Base-by-base conservation (phyloP, 1,140 invertebrate genomes). In the Limonius californicus region DNA sequence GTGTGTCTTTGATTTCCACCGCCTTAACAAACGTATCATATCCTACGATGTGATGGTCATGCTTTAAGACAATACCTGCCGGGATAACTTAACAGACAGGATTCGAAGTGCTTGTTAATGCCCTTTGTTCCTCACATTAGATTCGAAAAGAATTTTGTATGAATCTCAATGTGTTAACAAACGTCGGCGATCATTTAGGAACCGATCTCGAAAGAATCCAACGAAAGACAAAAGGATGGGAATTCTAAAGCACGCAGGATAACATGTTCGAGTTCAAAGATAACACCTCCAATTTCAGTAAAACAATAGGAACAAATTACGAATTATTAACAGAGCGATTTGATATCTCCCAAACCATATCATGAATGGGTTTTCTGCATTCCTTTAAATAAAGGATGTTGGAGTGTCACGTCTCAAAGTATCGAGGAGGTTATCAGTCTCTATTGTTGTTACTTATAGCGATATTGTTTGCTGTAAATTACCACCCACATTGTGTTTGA, bases 401-500 rank as follows among this genome's bases (percentile, higher is more conserved):
- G 3, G 23, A 27, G 23, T 39, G n/a, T 9, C 35, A 14, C 35
- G n/a, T 39, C 35, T 39, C n/a, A 39, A 39, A 39, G n/a, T 14
- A 39, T 39, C 35, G 2, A 39, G n/a, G 35, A 39, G 35, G 35
- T 39, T 39, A 39, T 39, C 35, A 39, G 35, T 39, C 47, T 53
- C 16, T 39, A 59, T 59, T 59, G 42, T 59, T 50, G 57, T 59
- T 59, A 59, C 42, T 45, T 59, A 59, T 20, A 39, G 35, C 57
- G 39, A 59, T 59, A 59, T 59, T 59, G 57, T 59, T 59, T 19
- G 23, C 57, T 21, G 43, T 59, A 59, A 59, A 59, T 45, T 42
- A 23, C 57, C 57, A 35, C 12, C n/a, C 54, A 55, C 54, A 30
- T 23, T 55, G 54, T 55, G 27, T 39, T 39, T 39, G 35, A 30